phyloP scores from a whole-genome alignment of 2,888 invertebrate genomes.

The Thereva nobilitata region DNA sequence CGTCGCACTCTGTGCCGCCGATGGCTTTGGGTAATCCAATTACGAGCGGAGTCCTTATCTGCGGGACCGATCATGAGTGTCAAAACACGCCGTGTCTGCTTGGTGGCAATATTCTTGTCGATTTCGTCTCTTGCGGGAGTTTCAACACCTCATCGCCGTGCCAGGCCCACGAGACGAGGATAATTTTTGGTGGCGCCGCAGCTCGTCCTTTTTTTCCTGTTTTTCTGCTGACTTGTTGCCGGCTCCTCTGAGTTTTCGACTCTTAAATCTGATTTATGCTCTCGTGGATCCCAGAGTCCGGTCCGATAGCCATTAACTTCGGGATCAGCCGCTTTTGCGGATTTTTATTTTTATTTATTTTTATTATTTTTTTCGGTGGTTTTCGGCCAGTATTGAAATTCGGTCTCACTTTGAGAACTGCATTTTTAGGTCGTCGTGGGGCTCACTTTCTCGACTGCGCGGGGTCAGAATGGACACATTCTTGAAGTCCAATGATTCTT shows the following conservation, averaged over 20 bases:
- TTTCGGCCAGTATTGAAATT: conserved; percentile 5
- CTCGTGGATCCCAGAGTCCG: conserved; percentile 4
- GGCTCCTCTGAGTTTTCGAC: conserved; percentile 22
- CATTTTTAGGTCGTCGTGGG: neutral
- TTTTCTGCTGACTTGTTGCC: conserved; percentile 25
- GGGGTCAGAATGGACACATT: too few species aligned
- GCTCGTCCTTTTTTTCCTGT: conserved; percentile 34
- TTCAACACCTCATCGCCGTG: conserved; percentile 23
- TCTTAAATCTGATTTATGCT: conserved; percentile 29
- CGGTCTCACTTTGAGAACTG: conserved; percentile 3
- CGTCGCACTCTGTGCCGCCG: neutral
- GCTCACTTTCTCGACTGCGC: too few species aligned
- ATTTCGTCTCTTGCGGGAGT: conserved; percentile 21
- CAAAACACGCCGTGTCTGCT: conserved; percentile 32
- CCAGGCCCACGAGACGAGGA: conserved; percentile 31
- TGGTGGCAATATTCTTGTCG: conserved; percentile 29
- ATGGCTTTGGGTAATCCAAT: conserved; percentile 27
- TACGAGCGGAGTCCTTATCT: conserved; percentile 33
- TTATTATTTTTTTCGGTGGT: neutral
- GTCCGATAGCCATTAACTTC: conserved; percentile 23
- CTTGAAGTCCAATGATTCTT: too few species aligned
- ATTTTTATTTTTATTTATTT: too few species aligned
- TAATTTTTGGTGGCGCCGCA: conserved; percentile 37
- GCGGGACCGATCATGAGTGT: conserved; percentile 35
- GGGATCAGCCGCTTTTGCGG: conserved; percentile 25